Base-by-base conservation (phyloP, 2,113 vertebrate genomes). In the Furnarius figulus region DNA sequence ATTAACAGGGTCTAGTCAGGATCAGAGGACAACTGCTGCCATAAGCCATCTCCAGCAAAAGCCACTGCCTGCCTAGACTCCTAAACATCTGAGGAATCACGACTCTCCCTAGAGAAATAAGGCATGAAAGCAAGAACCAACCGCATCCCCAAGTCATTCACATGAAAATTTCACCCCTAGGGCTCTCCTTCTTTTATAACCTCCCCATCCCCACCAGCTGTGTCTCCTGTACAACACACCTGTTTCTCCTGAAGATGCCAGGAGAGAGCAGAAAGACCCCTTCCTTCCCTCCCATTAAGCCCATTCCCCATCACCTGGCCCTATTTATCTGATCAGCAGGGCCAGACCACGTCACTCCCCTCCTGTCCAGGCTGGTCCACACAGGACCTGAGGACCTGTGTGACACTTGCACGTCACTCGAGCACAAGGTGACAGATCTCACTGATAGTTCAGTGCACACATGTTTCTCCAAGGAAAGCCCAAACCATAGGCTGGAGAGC, bases 321-420 rank as follows among this genome's bases (percentile, higher is more conserved):
- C 49, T 25, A 14, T 74, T 53, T 22, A 33, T n/a, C 58, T 58
- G 28, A 68, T 5, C 40, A 88, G 56, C 47, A 90, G 35, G 55
- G 80, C 27, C 55, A 52, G 23, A 58, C 11, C 76, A 25, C 0
- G 1, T 3, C 68, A 73, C 59, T 31, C 12, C 49, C 28, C 24
- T 66, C 24, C 28, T 15, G 2, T 4, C 20, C 33, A 50, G 62
- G 42, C 35, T 78, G 58, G 35, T 40, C 40, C 40, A 40, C 62
- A 37, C 19, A 8, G 93, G 35, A 44, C 52, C 28, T 6, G 39
- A 61, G 37, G 33, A 44, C 24, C 25, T 37, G 25, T 17, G 25
- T 2, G 4, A 75, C 37, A 61, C 11, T 47, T 22, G 17, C 8
- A 7, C 0, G 25, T 31, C 63, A 12, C 62, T 33, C 39, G 30